Evolutionary conservation across 2,797 vertebrate genomes (phyloP).

Genomic region (Clarias platycephalus): DNA sequence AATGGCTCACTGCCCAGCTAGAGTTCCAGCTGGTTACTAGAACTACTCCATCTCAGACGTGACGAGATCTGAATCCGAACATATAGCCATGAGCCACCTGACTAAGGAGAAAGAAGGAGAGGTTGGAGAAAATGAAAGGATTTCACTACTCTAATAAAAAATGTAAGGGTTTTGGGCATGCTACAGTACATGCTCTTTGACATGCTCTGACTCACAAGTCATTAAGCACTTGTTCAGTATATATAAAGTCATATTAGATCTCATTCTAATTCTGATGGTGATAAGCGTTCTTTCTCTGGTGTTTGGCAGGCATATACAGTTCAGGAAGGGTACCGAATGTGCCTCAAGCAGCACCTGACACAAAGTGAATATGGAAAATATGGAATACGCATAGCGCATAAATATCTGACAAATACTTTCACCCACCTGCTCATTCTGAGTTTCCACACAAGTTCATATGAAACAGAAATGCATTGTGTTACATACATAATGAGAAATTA

Average conservation of each 20-base stretch:
- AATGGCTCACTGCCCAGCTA: not conserved
- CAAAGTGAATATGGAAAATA: conserved; percentile 11
- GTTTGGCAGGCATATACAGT: conserved; percentile 9
- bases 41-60: not conserved
- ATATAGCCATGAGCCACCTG: not conserved
- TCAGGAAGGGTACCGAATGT: not conserved
- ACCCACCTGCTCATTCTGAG: not conserved
- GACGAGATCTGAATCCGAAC: conserved; percentile 11
- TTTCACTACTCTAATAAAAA: conserved; percentile 24
- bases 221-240: conserved; percentile 8
- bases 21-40: conserved; percentile 6
- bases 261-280: conserved; percentile 11
- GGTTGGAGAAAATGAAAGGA: conserved; percentile 1
- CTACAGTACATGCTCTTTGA: not conserved
- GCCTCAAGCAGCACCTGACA: conserved; percentile 27
- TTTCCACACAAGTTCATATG: not conserved
- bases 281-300: not conserved
- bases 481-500: not conserved
- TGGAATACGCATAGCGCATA: conserved; percentile 17
- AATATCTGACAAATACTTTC: conserved; percentile 10
- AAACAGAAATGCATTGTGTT: not conserved
- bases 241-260: conserved; percentile 20
- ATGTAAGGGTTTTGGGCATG: conserved; percentile 25
- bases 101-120: conserved; percentile 5
- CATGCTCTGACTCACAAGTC: conserved; percentile 13